Percentiles rank a stretch among this genome's conserved stretches.
phyloP scores from a whole-genome alignment of 2,113 vertebrate species.

The Cryptotis parvus region DNA sequence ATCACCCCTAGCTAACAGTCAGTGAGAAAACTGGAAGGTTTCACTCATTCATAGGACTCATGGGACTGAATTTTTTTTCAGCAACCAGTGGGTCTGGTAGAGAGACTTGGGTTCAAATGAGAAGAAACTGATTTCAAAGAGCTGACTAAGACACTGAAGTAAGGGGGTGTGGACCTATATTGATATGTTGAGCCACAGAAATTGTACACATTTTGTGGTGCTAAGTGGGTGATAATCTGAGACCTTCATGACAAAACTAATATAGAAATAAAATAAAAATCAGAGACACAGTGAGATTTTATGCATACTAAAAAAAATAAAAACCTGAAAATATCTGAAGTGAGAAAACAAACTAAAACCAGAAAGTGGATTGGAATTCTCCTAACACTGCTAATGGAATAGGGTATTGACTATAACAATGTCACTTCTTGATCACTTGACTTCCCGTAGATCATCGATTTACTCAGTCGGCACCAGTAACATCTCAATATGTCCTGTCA shows the following conservation, averaged over 20 bases:
- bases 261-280: conserved; percentile 28
- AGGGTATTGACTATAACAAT: neutral
- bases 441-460: too few relatives aligned
- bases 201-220: conserved; percentile 7
- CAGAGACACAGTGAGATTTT: neutral
- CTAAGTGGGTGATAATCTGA: neutral
- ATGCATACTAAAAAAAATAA: neutral
- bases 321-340: too few relatives aligned
- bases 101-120: neutral
- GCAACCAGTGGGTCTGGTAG: neutral
- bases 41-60: neutral
- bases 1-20: neutral
- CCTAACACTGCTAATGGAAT: neutral
- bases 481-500: too few relatives aligned
- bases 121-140: neutral
- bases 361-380: neutral
- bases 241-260: conserved; percentile 19
- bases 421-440: too few relatives aligned
- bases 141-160: neutral
- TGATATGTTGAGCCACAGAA: neutral
- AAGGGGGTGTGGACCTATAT: neutral
- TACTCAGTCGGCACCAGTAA: too few relatives aligned
- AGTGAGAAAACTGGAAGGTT: neutral
- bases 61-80: neutral
- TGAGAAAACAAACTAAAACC: neutral